Percentiles rank a stretch among this genome's conserved stretches.
Conservation (phyloP, 2,113 vertebrate species). For the Prietella phreatophila region DNA sequence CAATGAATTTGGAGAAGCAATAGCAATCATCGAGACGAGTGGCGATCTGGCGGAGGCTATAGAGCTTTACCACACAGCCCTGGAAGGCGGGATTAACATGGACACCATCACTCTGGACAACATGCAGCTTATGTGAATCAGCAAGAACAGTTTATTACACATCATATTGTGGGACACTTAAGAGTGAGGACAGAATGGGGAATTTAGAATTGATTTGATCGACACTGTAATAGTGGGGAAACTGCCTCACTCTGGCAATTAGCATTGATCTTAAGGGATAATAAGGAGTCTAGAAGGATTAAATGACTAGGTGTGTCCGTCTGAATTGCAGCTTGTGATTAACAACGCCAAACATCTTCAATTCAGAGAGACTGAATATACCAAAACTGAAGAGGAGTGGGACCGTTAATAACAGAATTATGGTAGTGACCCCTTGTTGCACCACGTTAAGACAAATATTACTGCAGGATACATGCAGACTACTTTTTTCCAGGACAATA, state of each 20-base stretch:
- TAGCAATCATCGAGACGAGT: slow-evolving; percentile 85
- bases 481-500: background rate
- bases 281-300: background rate
- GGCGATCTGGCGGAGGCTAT: slow-evolving; percentile 83
- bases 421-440: background rate
- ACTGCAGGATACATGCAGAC: background rate
- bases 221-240: background rate
- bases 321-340: background rate
- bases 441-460: too few species aligned
- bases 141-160: background rate
- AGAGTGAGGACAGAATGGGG: background rate
- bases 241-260: background rate
- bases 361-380: background rate
- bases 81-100: slow-evolving; percentile 74
- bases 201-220: background rate
- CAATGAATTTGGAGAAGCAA: slow-evolving; percentile 86
- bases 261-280: background rate
- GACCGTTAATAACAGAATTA: background rate
- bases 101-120: slow-evolving; percentile 69
- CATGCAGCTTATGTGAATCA: slow-evolving; percentile 69
- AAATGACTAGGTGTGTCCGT: background rate
- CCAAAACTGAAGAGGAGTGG: background rate
- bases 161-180: background rate
- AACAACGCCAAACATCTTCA: background rate
- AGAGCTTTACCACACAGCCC: slow-evolving; percentile 78